A percentile compares a stretch with the other conserved stretches of the same genome.
Evolutionary conservation across 2,113 vertebrate genomes (phyloP).

Genomic region (Promerops cafer): DNA sequence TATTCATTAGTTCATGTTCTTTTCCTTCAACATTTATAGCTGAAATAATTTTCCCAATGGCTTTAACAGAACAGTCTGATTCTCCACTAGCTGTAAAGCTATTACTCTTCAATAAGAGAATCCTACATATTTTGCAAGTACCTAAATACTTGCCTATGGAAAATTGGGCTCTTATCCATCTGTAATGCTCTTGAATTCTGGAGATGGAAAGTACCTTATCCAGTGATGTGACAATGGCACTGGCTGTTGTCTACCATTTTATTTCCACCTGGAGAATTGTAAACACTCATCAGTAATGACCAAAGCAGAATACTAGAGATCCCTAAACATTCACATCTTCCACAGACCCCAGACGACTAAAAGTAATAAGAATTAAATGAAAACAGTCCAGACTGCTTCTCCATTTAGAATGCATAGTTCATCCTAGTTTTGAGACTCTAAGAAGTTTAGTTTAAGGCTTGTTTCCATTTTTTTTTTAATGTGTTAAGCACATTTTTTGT

Average conservation of each 20-base stretch:
- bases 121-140: background rate
- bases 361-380: background rate
- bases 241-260: background rate
- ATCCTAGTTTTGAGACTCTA: background rate
- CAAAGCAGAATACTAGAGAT: background rate
- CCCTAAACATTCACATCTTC: background rate
- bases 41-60: background rate
- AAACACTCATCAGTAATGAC: background rate
- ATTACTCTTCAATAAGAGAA: background rate
- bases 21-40: background rate
- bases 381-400: background rate
- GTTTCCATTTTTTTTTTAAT: background rate
- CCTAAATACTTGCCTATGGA: background rate
- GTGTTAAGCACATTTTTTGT: background rate
- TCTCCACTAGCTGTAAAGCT: background rate
- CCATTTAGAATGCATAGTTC: background rate
- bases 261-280: background rate
- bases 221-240: background rate
- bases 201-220: background rate
- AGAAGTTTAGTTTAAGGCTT: background rate
- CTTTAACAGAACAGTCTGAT: conserved; percentile 7
- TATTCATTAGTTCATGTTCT: background rate
- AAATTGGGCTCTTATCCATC: background rate
- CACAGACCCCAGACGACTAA: background rate
- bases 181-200: background rate